These are phyloP conservation scores for Pocillopora grandis DNA, from an alignment of 92 coral and sea anemone species.

Conservation along the genomic window DNA sequence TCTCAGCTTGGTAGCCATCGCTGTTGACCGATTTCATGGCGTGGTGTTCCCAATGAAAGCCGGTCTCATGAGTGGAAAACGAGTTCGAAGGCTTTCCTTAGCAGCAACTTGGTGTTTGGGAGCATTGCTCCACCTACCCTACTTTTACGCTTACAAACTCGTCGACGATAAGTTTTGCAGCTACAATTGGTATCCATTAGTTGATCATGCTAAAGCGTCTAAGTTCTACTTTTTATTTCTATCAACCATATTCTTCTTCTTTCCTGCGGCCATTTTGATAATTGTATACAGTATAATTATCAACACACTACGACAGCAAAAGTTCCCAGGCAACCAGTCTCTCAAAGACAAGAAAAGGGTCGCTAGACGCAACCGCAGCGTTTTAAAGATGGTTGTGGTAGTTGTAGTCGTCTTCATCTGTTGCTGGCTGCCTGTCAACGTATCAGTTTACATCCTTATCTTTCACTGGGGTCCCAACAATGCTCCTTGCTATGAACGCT, in stretches of 20 bases:
- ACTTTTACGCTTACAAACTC: slow-evolving; percentile 58
- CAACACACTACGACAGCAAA: slow-evolving; percentile 36
- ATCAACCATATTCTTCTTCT: slow-evolving; percentile 54
- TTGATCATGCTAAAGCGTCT: not conserved
- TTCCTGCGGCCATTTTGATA: slow-evolving; percentile 42
- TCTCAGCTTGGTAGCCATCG: slow-evolving; percentile 66
- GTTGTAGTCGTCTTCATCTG: slow-evolving; percentile 63
- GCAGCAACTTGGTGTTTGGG: slow-evolving; percentile 53
- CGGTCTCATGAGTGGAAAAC: slow-evolving; percentile 31
- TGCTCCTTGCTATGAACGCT: slow-evolving; percentile 23
- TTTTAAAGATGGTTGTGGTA: slow-evolving; percentile 59
- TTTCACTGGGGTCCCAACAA: slow-evolving; percentile 30
- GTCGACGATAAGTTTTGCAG: slow-evolving; percentile 12
- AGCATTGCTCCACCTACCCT: slow-evolving; percentile 45
- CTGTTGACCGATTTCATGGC: slow-evolving; percentile 61
- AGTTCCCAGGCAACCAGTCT: slow-evolving; percentile 65
- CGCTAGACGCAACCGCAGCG: slow-evolving; percentile 62
- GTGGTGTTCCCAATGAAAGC: slow-evolving; percentile 65
- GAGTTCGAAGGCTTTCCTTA: slow-evolving; percentile 35
- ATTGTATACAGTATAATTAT: slow-evolving; percentile 36
- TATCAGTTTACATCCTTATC: slow-evolving; percentile 29
- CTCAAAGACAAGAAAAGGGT: slow-evolving; percentile 47
- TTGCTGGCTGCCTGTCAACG: slow-evolving; percentile 67
- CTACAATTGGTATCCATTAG: slow-evolving; percentile 43
- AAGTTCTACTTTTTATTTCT: slow-evolving; percentile 25